Evolutionary conservation across 2,888 invertebrate genomes (phyloP), one percentile per base, ranked within the genome.

Genomic region (Entomobrya proxima): DNA sequence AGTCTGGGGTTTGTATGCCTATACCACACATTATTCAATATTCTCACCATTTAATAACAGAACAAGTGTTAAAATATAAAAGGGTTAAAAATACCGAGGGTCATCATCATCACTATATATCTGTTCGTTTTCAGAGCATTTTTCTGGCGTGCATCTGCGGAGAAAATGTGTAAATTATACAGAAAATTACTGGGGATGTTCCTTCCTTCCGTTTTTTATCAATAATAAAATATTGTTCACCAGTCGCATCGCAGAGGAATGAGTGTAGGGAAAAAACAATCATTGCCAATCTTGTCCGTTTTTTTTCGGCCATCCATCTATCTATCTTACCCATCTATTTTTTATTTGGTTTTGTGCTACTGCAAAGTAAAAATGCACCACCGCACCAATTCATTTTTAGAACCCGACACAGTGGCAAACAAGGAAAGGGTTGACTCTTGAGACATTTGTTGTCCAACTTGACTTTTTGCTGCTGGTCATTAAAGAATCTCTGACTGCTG

Each of bases 391-490:
- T 64, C 35, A 35, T 35, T 64, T 64, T 64, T 32, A 27, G 1
- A 61, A 13, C 30, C 11, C 30, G 5, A 30, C n/a, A 3, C 35
- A 35, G 21, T 37, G 35, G 21, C 37, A 35, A 35, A 84, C 84
- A 84, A 84, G 77, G 77, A 84, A 84, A 84, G 84, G 84, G 84
- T 77, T 83, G 83, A 83, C 83, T 83, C 55, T 47, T 75, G 82
- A 82, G 76, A 83, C 83, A 83, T 83, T 83, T 76, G 64, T 47
- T 47, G 75, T 83, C 76, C 76, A 67, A 58, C 58, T 58, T 61
- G 58, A 61, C 58, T 32, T 40, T n/a, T 67, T 32, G 30, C 58
- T 32, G 64, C 77, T 84, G 84, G 84, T 84, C 84, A 84, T 84
- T 84, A 84, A 64, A 52, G 32, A 58, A 32, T 27, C 55, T 35